Percentiles rank a stretch among this genome's conserved stretches.
phyloP scores from a whole-genome alignment of 2,888 invertebrate genomes.

The Nomada ruficornis region DNA sequence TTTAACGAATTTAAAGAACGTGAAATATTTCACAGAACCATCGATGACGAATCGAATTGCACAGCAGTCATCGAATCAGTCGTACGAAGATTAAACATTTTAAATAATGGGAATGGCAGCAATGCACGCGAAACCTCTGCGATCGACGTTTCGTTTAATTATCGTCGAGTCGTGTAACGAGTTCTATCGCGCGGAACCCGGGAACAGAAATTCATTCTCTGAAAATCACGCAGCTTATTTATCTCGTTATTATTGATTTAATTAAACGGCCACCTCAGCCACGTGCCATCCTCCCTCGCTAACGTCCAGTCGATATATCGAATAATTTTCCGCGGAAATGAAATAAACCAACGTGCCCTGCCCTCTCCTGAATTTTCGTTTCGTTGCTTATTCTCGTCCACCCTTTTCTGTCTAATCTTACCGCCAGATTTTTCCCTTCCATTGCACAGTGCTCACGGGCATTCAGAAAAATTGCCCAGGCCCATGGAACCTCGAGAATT shows the following conservation, averaged over 20 bases:
- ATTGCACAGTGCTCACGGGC: not conserved
- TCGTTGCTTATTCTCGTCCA: not conserved
- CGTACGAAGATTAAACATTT: not conserved
- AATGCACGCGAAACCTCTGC: too few species aligned
- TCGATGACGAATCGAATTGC: too few species aligned
- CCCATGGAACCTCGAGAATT: not conserved
- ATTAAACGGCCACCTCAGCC: conserved; percentile 29
- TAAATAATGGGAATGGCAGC: too few species aligned
- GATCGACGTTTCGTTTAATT: conserved; percentile 6
- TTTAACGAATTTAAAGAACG: not conserved
- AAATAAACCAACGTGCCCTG: conserved; percentile 7
- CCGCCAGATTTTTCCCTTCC: not conserved
- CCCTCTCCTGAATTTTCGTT: not conserved
- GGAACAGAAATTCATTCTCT: not conserved
- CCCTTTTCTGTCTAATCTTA: not conserved
- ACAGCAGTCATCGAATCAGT: not conserved
- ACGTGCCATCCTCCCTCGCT: not conserved
- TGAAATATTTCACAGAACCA: too few species aligned
- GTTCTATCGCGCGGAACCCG: not conserved
- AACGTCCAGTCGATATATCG: conserved; percentile 12
- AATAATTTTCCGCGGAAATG: conserved; percentile 29
- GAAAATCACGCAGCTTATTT: conserved; percentile 22
- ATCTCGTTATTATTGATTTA: conserved; percentile 37
- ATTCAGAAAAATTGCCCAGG: not conserved
- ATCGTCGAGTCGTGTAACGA: conserved; percentile 12